Evolutionary conservation across 1,140 invertebrate species (phyloP).

Genomic region (Drosophila erecta): DNA sequence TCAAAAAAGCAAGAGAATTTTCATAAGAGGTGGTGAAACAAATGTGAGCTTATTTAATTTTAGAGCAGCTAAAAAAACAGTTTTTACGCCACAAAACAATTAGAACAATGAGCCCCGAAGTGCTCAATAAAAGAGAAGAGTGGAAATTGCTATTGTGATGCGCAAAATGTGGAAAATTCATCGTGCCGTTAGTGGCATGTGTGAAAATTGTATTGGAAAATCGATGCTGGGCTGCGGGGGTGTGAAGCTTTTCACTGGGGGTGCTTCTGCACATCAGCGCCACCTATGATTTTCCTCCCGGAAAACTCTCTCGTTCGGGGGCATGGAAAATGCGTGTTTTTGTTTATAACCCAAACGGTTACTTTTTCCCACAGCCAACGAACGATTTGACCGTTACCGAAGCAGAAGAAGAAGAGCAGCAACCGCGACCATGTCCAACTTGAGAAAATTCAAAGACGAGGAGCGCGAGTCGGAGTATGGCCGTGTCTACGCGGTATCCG

Average conservation of each 20-base stretch:
- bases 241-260: constrained; percentile 70
- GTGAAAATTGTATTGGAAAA: constrained; percentile 70
- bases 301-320: constrained; percentile 31
- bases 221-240: constrained; percentile 62
- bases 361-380: constrained; percentile 35
- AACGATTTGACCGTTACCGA: constrained; percentile 56
- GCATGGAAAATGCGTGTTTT: constrained; percentile 68
- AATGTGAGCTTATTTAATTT: constrained; percentile 73
- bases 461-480: constrained; percentile 96
- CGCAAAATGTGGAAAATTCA: constrained; percentile 3
- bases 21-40: constrained; percentile 76
- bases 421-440: constrained; percentile 85
- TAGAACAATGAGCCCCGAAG: not conserved
- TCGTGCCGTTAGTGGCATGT: constrained; percentile 23
- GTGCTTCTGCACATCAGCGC: constrained; percentile 56
- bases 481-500: constrained; percentile 98
- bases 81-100: constrained; percentile 16
- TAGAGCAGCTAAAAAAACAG: constrained; percentile 28
- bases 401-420: constrained; percentile 44
- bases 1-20: constrained; percentile 59
- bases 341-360: constrained; percentile 55
- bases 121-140: constrained; percentile 1
- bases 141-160: not conserved
- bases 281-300: constrained; percentile 51
- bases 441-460: constrained; percentile 92